Base-by-base conservation (phyloP, 2,888 invertebrate species). In the Apodemia hepburni region DNA sequence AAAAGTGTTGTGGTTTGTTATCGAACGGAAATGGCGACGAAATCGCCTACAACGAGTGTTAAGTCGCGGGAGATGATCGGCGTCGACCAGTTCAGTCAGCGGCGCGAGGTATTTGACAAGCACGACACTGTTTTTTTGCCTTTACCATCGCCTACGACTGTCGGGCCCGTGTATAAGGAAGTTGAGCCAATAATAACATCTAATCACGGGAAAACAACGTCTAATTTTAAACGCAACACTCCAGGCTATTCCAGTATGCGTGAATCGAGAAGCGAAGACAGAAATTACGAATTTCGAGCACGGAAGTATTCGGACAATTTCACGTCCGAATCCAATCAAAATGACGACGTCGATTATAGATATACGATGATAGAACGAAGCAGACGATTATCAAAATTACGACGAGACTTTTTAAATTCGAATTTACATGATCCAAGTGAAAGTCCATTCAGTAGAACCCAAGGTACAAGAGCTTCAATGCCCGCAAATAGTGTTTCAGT, bases 1-100 rank as follows among this genome's bases (percentile, higher is more conserved):
- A 85, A 83, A 75, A 87, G 87, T 87, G 87, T 82, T 87, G 89
- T 85, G 88, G 90, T 89, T 85, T 88, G 81, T 87, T 83, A 89
- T 88, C 85, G 86, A 82, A 82, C 87, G 87, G 85, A 87, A 87
- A 91, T 90, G 90, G 77, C 81, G 76, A 82, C 85, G 71, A 88
- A 82, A 87, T 90, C 91, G 80, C 90, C 90, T 75, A 90, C 90
- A 71, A 79, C 80, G 70, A 87, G 88, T 77, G 83, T 91, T 73
- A 87, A 81, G 85, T 84, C 85, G 80, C 87, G 90, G 68, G 91
- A 91, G 84, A 83, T 87, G 74, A 91, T 91, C 77, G 91, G 91
- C 66, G 85, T 74, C 67, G 87, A 91, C 71, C 84, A 83, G 87
- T 91, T 91, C 84, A 89, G 85, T 85, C 87, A 84, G 82, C 84